Percentiles rank a stretch among this genome's conserved stretches.
These are phyloP conservation scores for Ctena decussata DNA, from an alignment of 2,888 invertebrate species.

Conservation along the genomic window DNA sequence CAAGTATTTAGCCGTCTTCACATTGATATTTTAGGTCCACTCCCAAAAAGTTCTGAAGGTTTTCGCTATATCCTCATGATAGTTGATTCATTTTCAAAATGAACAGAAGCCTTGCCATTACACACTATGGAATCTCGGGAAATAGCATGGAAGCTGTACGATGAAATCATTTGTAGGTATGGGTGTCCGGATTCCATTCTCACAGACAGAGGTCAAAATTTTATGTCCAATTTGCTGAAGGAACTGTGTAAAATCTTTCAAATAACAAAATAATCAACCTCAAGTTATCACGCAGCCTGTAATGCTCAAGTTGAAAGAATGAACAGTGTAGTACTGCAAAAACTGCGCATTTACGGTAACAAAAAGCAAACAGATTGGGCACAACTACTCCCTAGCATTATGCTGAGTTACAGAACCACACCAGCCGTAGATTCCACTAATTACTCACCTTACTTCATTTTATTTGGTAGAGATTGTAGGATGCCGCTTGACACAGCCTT, in stretches of 20 bases:
- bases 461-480: neutral
- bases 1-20: constrained; percentile 44
- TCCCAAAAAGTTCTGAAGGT: constrained; percentile 29
- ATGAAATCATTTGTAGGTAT: constrained; percentile 46
- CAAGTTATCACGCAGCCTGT: constrained; percentile 35
- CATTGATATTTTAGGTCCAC: constrained; percentile 50
- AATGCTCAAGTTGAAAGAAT: constrained; percentile 32
- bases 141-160: constrained; percentile 41
- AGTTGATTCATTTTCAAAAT: constrained; percentile 52
- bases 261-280: constrained; percentile 18
- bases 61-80: constrained; percentile 57
- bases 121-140: constrained; percentile 41
- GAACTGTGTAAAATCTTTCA: constrained; percentile 41
- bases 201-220: constrained; percentile 56
- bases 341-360: constrained; percentile 25
- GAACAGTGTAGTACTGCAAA: constrained; percentile 30
- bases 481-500: neutral
- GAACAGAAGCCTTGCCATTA: constrained; percentile 60
- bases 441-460: neutral
- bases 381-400: constrained; percentile 34
- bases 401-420: constrained; percentile 35
- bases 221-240: constrained; percentile 43
- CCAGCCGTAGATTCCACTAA: neutral
- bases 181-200: constrained; percentile 34
- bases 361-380: constrained; percentile 39